Conservation (phyloP, 2,888 invertebrate genomes). For the Cordilura impudica region DNA sequence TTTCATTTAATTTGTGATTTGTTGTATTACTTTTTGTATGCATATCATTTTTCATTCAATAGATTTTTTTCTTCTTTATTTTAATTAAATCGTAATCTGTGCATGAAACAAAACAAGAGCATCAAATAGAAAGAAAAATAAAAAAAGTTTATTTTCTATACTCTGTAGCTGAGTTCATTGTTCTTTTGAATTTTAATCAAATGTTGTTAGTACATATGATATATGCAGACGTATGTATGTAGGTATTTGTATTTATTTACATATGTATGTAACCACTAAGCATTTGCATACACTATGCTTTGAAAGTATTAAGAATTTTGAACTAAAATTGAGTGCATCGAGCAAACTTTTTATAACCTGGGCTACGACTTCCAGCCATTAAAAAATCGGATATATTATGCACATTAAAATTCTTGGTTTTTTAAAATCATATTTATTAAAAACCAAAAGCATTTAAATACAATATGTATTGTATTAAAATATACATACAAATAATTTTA, state of each 20-base stretch:
- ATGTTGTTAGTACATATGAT: conserved; percentile 49
- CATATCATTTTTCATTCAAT: conserved; percentile 24
- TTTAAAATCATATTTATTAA: no score
- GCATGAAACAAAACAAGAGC: conserved; percentile 34
- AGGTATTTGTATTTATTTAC: neutral
- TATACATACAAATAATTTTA: no score
- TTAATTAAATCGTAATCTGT: conserved; percentile 62
- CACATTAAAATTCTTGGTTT: no score
- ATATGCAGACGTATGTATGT: conserved; percentile 1
- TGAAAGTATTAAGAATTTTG: neutral
- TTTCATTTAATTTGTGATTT: conserved; percentile 43
- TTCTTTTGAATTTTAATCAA: conserved; percentile 61
- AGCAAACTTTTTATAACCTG: no score
- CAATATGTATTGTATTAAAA: no score
- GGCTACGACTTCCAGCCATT: no score
- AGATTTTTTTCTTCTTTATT: conserved; percentile 32
- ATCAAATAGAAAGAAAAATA: conserved; percentile 15
- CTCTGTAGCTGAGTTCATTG: conserved; percentile 54
- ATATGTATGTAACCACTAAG: no score
- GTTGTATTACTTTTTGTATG: conserved; percentile 11
- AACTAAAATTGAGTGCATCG: no score
- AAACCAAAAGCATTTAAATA: no score
- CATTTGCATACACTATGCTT: neutral
- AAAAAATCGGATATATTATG: no score
- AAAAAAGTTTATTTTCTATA: neutral